Percentiles rank a stretch among this genome's conserved stretches.
Conservation (phyloP, 1,140 invertebrate species). For the Trinorchestia longiramus region DNA sequence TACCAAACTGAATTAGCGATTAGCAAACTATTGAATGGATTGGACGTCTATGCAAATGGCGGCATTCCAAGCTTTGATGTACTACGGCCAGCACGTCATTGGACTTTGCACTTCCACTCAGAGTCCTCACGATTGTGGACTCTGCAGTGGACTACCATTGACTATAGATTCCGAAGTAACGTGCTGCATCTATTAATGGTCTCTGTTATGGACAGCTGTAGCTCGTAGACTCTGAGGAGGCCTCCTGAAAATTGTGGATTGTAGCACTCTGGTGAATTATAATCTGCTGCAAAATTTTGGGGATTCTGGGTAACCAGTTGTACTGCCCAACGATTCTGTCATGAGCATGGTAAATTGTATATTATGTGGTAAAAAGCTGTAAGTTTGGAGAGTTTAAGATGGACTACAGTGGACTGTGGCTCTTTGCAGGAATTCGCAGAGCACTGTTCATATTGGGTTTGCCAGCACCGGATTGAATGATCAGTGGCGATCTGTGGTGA, state of each 20-base stretch:
- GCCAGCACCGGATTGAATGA: not conserved
- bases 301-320: not conserved
- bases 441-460: not conserved
- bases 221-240: not conserved
- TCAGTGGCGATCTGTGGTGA: not conserved
- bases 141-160: not conserved
- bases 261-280: not conserved
- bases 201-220: not conserved
- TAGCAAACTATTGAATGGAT: conserved; percentile 48
- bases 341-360: too few species aligned
- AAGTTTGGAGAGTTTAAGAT: not conserved
- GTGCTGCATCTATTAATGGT: not conserved
- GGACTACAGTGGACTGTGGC: not conserved
- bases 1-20: conserved; percentile 51
- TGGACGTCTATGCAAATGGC: conserved; percentile 37
- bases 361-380: not conserved
- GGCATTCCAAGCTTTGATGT: conserved; percentile 35
- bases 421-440: not conserved
- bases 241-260: not conserved
- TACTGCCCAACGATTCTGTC: too few species aligned
- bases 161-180: not conserved
- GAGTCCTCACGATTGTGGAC: not conserved
- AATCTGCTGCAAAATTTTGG: not conserved
- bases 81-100: not conserved
- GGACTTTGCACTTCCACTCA: not conserved